A percentile compares a stretch with the other conserved stretches of the same genome.
Conservation (phyloP, 53 echinoderm and acorn worm genomes). For the Zoroaster sp. region DNA sequence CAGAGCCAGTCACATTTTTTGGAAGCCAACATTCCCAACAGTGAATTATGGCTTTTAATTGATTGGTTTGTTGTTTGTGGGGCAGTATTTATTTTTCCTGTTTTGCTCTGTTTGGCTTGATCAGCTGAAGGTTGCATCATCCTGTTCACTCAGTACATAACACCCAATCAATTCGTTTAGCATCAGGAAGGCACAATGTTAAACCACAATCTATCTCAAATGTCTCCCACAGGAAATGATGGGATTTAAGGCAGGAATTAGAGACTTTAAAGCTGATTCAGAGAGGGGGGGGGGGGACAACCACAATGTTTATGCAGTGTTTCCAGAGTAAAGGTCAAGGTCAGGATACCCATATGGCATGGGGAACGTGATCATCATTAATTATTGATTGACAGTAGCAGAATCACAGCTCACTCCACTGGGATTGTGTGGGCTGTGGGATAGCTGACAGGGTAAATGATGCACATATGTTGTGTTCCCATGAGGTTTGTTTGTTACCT, state of each 20-base stretch:
- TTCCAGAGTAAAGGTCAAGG: not conserved
- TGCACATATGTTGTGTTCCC: too few species aligned
- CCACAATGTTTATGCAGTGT: not conserved
- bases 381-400: not conserved
- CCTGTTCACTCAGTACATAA: not conserved
- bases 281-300: not conserved
- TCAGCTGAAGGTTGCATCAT: too few species aligned
- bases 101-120: too few species aligned
- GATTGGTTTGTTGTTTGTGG: too few species aligned
- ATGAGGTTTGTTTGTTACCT: too few species aligned
- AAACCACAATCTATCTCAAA: not conserved
- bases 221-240: not conserved
- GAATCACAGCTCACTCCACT: too few species aligned
- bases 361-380: not conserved
- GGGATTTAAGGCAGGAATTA: constrained; percentile 1
- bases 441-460: too few species aligned
- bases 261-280: not conserved
- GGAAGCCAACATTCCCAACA: too few species aligned
- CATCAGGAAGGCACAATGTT: not conserved
- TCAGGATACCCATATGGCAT: not conserved
- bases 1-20: too few species aligned
- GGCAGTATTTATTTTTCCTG: too few species aligned
- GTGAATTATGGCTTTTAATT: too few species aligned
- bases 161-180: not conserved
- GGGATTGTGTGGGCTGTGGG: too few species aligned